A percentile compares a stretch with the other conserved stretches of the same genome.
Evolutionary conservation across 2,888 invertebrate species (phyloP).

Genomic region (Ramazzottius varieornatus): DNA sequence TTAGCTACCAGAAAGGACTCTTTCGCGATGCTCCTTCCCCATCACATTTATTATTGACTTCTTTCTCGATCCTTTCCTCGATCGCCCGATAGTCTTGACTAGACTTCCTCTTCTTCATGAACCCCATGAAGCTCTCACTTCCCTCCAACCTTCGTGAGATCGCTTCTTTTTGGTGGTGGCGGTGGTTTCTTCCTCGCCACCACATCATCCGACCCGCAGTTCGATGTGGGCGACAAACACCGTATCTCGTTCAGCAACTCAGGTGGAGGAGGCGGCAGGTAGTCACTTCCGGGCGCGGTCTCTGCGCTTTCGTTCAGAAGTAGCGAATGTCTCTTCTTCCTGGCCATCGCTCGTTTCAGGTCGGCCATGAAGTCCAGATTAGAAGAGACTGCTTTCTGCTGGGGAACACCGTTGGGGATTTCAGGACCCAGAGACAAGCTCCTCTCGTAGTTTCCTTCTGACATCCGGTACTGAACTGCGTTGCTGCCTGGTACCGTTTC

Average conservation of each 20-base stretch:
- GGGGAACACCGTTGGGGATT: slow-evolving; percentile 1
- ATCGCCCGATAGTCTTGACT: no score
- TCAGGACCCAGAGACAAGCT: neutral
- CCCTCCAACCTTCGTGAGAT: no score
- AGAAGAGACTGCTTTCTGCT: neutral
- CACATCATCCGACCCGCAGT: neutral
- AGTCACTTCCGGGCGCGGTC: neutral
- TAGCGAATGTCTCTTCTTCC: neutral
- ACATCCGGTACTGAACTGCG: no score
- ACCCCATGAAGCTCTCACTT: no score
- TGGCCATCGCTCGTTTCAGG: slow-evolving; percentile 3
- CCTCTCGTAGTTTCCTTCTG: neutral
- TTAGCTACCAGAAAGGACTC: no score
- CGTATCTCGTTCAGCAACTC: slow-evolving; percentile 5
- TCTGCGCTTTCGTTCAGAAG: neutral
- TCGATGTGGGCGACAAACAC: neutral
- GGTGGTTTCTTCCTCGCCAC: slow-evolving; percentile 44
- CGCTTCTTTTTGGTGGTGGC: slow-evolving; percentile 63
- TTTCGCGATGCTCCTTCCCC: no score
- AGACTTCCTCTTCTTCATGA: no score
- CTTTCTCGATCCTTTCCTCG: no score
- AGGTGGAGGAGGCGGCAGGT: slow-evolving; percentile 8
- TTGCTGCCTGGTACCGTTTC: no score
- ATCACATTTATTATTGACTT: no score
- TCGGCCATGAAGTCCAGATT: neutral